Base-by-base conservation (phyloP, 1,140 invertebrate genomes). In the Nasonia giraulti region DNA sequence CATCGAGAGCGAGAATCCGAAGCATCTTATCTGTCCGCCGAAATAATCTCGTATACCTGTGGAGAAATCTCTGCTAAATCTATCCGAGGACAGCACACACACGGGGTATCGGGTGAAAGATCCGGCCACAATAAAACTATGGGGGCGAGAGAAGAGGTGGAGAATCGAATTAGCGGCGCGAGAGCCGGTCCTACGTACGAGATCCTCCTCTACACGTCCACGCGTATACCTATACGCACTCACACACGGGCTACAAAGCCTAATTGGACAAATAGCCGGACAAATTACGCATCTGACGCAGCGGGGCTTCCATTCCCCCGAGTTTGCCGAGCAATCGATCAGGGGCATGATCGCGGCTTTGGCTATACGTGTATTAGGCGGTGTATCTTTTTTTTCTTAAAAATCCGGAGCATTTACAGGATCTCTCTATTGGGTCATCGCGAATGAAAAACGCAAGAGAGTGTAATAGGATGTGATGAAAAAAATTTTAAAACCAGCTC, bases 241-340 rank as follows among this genome's bases (percentile, higher is more conserved):
- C 71, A 4, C 20, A 62, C 66, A 27, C 10, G 33, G 14, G 78
- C 73, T 79, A 85, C 81, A 81, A 81, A 81, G 50, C 78, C 79
- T 85, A 85, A 85, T 85, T 85, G 84, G 84, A 81, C 84, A 85
- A 85, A 85, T 81, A 50, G 84, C 78, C 84, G 71, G 68, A 71
- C 68, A 31, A 33, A 71, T 71, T 33, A 71, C 68, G 31, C 68
- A 62, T 62, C 17, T 62, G 14, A 17, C 27, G 27, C 68, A 27
- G 27, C 68, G 23, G 68, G 27, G 68, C 68, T 71, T 71, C 68
- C 17, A 62, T 20, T 20, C 20, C 55, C 55, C 20, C 55, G 55
- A 62, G 55, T 62, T 62, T 62, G 55, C 55, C 55, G 55, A n/a
- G 55, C 55, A 62, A 62, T 62, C 55, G 55, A 62, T 62, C 55